phyloP scores from a whole-genome alignment of 2,113 vertebrate species.

The Sigmodon hispidus region DNA sequence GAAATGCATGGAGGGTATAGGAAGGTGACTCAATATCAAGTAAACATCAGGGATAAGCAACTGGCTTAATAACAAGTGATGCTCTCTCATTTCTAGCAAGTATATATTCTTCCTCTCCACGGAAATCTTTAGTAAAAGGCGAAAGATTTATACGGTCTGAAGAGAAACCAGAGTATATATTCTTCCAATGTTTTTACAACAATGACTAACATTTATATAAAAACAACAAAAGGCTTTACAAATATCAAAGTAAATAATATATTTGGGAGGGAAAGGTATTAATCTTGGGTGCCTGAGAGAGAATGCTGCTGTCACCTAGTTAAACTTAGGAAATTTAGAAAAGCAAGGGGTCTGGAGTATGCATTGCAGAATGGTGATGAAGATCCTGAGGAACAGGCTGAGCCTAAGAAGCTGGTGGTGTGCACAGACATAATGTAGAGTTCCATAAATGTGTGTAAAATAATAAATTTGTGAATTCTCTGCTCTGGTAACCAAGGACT shows the following conservation, averaged over 20 bases:
- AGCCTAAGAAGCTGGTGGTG: neutral
- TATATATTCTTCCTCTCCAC: neutral
- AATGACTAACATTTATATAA: constrained; percentile 10
- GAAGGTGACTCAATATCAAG: neutral
- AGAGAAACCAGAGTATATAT: too few relatives aligned
- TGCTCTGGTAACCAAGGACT: neutral
- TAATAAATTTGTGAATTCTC: neutral
- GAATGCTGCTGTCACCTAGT: neutral
- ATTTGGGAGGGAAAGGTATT: neutral
- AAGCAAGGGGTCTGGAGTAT: neutral
- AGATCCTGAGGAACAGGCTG: neutral
- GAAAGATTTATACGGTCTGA: too few relatives aligned
- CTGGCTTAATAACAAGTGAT: neutral
- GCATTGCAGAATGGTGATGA: neutral
- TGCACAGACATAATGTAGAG: neutral
- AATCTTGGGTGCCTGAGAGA: constrained; percentile 13
- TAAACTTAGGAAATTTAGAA: neutral
- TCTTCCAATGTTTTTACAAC: neutral
- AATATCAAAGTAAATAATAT: neutral
- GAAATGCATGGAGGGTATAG: neutral
- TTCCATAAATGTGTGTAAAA: neutral
- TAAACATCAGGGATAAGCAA: neutral
- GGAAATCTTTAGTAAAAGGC: too few relatives aligned
- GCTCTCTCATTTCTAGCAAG: neutral
- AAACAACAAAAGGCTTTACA: neutral